These are phyloP conservation scores for Phalacrocorax aristotelis DNA, from an alignment of 2,113 vertebrate species.

Conservation along the genomic window DNA sequence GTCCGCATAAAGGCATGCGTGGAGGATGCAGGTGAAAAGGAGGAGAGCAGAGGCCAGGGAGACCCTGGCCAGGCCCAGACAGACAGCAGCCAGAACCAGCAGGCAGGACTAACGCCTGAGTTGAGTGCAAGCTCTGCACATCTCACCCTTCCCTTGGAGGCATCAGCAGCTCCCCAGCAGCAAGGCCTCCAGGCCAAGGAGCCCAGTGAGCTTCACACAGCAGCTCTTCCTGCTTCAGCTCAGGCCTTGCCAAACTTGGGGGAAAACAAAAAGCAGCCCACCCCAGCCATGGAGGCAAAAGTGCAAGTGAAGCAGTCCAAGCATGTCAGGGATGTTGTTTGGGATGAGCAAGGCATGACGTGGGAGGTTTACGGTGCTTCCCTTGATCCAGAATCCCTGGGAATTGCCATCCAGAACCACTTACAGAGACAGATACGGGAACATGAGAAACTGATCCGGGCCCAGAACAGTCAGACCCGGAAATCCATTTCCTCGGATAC, in stretches of 20 bases:
- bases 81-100: conserved; percentile 20
- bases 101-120: conserved; percentile 9
- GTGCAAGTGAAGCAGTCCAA: conserved; percentile 78
- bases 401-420: conserved; percentile 97
- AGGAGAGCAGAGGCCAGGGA: background rate
- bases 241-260: conserved; percentile 35
- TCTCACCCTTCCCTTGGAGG: background rate
- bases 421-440: conserved; percentile 96
- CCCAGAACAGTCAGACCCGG: conserved; percentile 76
- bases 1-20: background rate
- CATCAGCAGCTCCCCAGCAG: background rate
- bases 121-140: conserved; percentile 14
- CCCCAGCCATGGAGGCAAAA: conserved; percentile 60
- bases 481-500: conserved; percentile 88
- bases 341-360: conserved; percentile 99
- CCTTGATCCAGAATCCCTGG: conserved; percentile 91
- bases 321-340: conserved; percentile 88
- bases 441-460: conserved; percentile 87
- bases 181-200: conserved; percentile 51
- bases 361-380: conserved; percentile 98
- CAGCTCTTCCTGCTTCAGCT: conserved; percentile 18
- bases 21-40: background rate
- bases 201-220: conserved; percentile 32
- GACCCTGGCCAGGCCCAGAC: background rate
- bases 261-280: conserved; percentile 62